Conservation (phyloP, 2,797 vertebrate species). For the Lemur catta region DNA sequence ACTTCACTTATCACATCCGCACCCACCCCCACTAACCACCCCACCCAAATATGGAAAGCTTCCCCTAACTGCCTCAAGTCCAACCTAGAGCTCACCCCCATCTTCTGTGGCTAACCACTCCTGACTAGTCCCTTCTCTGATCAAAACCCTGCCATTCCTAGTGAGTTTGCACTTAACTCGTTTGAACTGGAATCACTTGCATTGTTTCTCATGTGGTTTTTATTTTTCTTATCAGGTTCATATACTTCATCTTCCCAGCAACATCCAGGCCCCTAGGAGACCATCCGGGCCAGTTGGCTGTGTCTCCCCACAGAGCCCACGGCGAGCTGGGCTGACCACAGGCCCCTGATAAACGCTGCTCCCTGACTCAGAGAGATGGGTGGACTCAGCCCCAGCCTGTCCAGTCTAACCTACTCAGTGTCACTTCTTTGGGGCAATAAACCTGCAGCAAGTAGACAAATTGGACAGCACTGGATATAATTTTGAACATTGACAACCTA, state of each 20-base stretch:
- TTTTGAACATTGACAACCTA: neutral
- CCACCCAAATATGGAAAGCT: neutral
- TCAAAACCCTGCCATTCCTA: neutral
- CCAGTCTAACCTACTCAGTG: too few species aligned
- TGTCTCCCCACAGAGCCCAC: neutral
- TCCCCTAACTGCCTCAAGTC: neutral
- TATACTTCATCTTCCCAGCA: neutral
- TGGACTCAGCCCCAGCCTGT: neutral
- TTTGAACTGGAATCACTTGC: neutral
- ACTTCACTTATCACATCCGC: neutral
- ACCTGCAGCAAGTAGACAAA: neutral
- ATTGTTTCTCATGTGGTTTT: neutral
- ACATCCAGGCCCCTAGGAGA: neutral
- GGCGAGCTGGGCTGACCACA: neutral
- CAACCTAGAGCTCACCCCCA: neutral
- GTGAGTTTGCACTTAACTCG: neutral
- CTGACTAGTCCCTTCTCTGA: too few species aligned
- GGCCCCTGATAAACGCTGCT: neutral
- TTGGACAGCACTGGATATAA: neutral
- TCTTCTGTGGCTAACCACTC: neutral
- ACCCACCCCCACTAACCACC: neutral
- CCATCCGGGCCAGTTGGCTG: accelerated
- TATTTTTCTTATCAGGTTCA: too few species aligned
- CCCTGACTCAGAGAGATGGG: neutral
- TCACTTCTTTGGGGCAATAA: neutral